Conservation (phyloP, 2,888 invertebrate species). For the Catocala fraxini region DNA sequence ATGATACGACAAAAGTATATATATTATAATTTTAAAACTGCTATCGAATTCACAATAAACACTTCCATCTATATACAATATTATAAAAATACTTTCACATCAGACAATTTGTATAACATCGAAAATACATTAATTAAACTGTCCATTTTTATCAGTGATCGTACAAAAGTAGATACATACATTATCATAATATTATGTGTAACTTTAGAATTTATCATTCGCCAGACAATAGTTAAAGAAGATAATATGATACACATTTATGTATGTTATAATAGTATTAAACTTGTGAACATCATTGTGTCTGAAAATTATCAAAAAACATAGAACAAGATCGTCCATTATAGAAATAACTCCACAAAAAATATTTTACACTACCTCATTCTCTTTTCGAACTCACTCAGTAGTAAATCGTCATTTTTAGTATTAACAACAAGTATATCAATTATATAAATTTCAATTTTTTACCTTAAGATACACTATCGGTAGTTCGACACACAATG, state of each 20-base stretch:
- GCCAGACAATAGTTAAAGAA: conserved; percentile 21
- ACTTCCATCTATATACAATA: conserved; percentile 60
- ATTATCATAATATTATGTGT: conserved; percentile 26
- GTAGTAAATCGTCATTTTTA: conserved; percentile 39
- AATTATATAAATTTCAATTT: conserved; percentile 49
- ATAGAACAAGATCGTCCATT: background rate
- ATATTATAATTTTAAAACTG: conserved; percentile 31
- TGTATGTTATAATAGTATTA: conserved; percentile 25
- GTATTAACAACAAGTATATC: conserved; percentile 52
- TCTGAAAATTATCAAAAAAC: conserved; percentile 32
- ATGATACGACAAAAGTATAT: conserved; percentile 27
- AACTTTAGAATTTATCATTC: conserved; percentile 27
- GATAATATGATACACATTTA: conserved; percentile 34
- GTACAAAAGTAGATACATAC: conserved; percentile 60
- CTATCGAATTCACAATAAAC: conserved; percentile 57
- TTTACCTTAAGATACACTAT: conserved; percentile 43
- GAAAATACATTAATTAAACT: conserved; percentile 74
- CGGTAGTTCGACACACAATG: conserved; percentile 50
- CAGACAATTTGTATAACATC: conserved; percentile 80
- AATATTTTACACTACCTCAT: conserved; percentile 30
- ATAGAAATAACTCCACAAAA: conserved; percentile 20
- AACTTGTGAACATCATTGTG: conserved; percentile 28
- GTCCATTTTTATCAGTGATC: conserved; percentile 51
- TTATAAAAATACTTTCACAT: conserved; percentile 81
- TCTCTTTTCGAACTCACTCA: conserved; percentile 28